A percentile compares a stretch with the other conserved stretches of the same genome.
These are phyloP conservation scores for Sebastes steindachneri DNA, from an alignment of 2,797 vertebrate genomes.

Conservation along the genomic window DNA sequence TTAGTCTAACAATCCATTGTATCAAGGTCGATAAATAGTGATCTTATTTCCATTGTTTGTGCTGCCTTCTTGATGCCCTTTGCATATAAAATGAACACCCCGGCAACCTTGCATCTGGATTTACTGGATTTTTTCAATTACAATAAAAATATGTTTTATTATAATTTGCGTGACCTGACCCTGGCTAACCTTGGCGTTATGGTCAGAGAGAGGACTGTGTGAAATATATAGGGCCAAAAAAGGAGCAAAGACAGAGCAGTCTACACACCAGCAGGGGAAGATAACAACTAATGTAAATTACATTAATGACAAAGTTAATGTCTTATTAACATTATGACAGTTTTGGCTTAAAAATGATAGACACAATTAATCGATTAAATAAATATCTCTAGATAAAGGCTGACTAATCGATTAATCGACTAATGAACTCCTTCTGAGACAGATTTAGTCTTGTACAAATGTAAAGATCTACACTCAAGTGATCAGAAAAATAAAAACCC, in stretches of 20 bases:
- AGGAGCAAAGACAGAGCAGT: neutral
- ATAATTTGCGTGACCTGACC: neutral
- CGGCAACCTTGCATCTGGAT: neutral
- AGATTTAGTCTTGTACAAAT: neutral
- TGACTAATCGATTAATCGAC: neutral
- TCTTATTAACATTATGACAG: too few relatives aligned
- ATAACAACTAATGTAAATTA: neutral
- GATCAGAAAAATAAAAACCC: constrained; percentile 4
- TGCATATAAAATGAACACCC: neutral
- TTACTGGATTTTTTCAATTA: neutral
- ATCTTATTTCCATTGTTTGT: neutral
- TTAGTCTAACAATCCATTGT: neutral
- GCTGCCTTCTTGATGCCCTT: neutral
- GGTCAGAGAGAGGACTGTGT: neutral
- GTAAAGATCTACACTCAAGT: neutral
- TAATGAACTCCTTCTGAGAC: neutral
- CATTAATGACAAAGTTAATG: neutral
- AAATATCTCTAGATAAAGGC: neutral
- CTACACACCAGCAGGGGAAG: neutral
- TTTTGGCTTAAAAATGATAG: neutral
- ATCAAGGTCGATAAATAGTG: neutral
- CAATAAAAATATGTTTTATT: neutral
- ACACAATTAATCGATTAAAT: rapidly evolving
- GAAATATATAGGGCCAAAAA: neutral
- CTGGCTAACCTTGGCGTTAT: neutral